Evolutionary conservation across 2,113 vertebrate genomes (phyloP), one percentile per base, ranked within the genome.

Genomic region (Nothoprocta perdicaria): DNA sequence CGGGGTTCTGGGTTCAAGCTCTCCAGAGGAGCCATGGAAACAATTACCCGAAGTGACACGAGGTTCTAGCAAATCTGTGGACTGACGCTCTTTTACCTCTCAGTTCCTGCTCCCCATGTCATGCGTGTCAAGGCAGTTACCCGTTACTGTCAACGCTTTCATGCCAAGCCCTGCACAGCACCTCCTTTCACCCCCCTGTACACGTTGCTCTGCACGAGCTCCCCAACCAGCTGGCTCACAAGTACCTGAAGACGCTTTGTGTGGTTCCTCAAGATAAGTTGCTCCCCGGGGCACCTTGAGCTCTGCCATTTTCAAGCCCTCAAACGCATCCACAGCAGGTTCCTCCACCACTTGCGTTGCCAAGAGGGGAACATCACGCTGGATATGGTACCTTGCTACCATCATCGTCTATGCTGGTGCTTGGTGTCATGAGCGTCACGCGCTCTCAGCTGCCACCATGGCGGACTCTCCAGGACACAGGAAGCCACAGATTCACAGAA

Each of bases 211-310:
- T 7, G 14, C 50, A 22, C 4, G 16, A 41, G 22, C 31, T 4
- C 0, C 8, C n/a, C 0, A 3, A 14, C 7, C 38, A 26, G 4
- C 9, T 2, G n/a, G 17, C 31, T 41, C 53, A 9, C 23, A 15
- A 41, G 46, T 10, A 40, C 23, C 1, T 0, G 3, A 5, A 0
- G 21, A 33, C 58, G 33, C 69, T n/a, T 7, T 12, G 14, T 5
- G 19, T n/a, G 17, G 31, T 8, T 60, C 58, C 29, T 66, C 86
- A 66, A 29, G 57, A 33, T 15, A 22, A 26, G 1, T 5, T 10
- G 60, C 9, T 71, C 50, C 69, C 69, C 2, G 57, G 45, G 65
- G 6, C 50, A 16, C 63, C 21, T 40, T 5, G 38, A 55, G 48
- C 60, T 11, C n/a, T n/a, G 35, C 35, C 35, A 6, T 3, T 46